A percentile compares a stretch with the other conserved stretches of the same genome.
These are phyloP conservation scores for Acanthoscelides obtectus DNA, from an alignment of 2,888 invertebrate genomes.

Conservation along the genomic window DNA sequence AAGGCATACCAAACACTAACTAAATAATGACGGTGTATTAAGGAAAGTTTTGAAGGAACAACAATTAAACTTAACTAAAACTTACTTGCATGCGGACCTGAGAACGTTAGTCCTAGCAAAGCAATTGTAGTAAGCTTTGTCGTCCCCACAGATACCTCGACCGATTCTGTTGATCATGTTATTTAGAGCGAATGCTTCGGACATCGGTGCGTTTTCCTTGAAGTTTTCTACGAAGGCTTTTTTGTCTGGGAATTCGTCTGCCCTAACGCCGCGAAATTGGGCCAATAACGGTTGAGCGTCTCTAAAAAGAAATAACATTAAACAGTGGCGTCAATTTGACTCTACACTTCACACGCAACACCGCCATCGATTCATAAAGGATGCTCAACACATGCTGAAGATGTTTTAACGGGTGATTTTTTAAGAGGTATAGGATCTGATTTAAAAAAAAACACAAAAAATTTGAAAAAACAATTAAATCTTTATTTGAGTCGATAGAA, in stretches of 20 bases:
- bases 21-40: no score
- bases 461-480: no score
- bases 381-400: no score
- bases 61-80: no score
- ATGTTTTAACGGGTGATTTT: no score
- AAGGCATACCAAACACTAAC: no score
- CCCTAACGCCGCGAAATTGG: slow-evolving; percentile 24
- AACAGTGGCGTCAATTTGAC: neutral
- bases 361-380: neutral
- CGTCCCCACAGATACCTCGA: slow-evolving; percentile 39
- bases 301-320: slow-evolving; percentile 3
- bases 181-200: slow-evolving; percentile 38
- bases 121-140: slow-evolving; percentile 32
- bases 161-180: slow-evolving; percentile 38
- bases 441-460: no score
- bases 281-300: slow-evolving; percentile 21
- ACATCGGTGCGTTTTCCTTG: slow-evolving; percentile 15
- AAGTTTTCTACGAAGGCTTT: slow-evolving; percentile 14
- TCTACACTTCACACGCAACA: neutral
- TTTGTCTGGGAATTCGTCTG: slow-evolving; percentile 25
- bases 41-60: neutral
- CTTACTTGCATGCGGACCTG: slow-evolving; percentile 37
- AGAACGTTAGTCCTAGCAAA: slow-evolving; percentile 36
- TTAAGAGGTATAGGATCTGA: no score
- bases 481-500: no score